Evolutionary conservation across 2,888 invertebrate genomes (phyloP).

Genomic region (Hofmannophila pseudospretella): DNA sequence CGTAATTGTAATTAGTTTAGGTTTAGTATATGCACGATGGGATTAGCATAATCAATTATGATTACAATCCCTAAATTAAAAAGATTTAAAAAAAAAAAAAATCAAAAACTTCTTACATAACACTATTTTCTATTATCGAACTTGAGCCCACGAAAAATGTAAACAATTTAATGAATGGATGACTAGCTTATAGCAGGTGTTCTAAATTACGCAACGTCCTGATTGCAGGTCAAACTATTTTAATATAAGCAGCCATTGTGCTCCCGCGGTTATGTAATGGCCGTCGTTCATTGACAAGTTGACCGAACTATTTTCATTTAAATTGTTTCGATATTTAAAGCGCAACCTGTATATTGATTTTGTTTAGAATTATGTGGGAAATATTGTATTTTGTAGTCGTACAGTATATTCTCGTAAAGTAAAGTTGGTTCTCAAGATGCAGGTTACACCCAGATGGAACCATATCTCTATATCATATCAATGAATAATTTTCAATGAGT

Average conservation of each 20-base stretch:
- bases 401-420: too few species aligned
- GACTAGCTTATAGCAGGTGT: constrained; percentile 34
- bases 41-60: too few species aligned
- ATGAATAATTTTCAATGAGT: too few species aligned
- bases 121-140: constrained; percentile 4
- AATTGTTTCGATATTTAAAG: constrained; percentile 51
- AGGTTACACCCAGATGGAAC: too few species aligned
- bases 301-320: constrained; percentile 58
- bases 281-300: constrained; percentile 34
- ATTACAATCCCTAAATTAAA: too few species aligned
- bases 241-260: constrained; percentile 57
- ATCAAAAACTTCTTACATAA: constrained; percentile 5
- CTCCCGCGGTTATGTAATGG: constrained; percentile 22
- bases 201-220: constrained; percentile 32
- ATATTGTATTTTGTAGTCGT: too few species aligned
- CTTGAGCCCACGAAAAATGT: constrained; percentile 9
- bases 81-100: too few species aligned
- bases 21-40: too few species aligned
- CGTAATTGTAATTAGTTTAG: too few species aligned
- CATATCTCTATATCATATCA: too few species aligned
- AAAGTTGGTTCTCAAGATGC: too few species aligned
- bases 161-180: constrained; percentile 12
- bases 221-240: constrained; percentile 41
- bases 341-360: constrained; percentile 27
- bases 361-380: constrained; percentile 11